Conservation (phyloP, 1,140 invertebrate genomes). For the Drepana arcuata region DNA sequence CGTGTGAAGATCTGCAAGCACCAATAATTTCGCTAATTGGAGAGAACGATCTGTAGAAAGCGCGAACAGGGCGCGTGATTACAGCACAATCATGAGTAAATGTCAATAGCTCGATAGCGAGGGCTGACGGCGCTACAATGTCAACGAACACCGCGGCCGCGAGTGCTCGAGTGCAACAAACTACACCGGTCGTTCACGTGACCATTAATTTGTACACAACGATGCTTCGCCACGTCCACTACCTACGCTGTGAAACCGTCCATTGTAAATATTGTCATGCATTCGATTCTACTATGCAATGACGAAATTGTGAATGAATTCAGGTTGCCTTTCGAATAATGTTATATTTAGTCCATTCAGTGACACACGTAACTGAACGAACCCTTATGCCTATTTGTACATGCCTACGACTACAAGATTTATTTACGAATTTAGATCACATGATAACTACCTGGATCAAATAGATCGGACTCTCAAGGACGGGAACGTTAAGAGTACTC, state of each 20-base stretch:
- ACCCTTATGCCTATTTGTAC: no score
- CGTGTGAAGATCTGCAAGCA: conserved; percentile 49
- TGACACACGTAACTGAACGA: no score
- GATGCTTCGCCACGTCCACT: conserved; percentile 12
- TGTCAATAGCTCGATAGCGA: conserved; percentile 9
- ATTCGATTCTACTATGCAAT: no score
- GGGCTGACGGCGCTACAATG: conserved; percentile 19
- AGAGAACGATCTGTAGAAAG: conserved; percentile 69
- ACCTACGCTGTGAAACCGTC: conserved; percentile 4
- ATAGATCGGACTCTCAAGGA: no score
- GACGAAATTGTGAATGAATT: no score
- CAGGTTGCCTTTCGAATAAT: no score
- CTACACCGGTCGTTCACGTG: conserved; percentile 27
- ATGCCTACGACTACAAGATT: no score
- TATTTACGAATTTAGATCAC: no score
- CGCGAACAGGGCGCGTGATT: not conserved
- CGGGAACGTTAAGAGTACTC: no score
- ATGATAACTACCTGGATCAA: no score
- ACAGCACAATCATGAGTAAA: not conserved
- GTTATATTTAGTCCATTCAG: no score
- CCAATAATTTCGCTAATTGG: conserved; percentile 70
- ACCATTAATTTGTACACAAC: conserved; percentile 23
- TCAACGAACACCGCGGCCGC: conserved; percentile 24
- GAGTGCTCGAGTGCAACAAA: conserved; percentile 31
- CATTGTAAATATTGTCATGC: conserved; percentile 7